phyloP scores from a whole-genome alignment of 1,140 invertebrate genomes.

The Apis cerana region DNA sequence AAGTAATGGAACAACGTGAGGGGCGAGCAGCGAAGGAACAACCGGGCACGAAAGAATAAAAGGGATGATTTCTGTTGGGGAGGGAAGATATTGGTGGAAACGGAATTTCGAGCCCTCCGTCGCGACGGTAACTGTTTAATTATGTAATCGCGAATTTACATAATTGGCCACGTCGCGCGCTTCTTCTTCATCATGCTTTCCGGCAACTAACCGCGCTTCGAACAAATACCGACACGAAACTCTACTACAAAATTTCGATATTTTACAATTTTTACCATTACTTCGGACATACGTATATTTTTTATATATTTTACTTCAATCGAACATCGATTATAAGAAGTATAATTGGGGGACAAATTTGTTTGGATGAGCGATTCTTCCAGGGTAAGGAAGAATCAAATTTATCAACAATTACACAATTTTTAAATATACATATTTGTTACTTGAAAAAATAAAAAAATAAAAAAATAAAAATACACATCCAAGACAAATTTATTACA shows the following conservation, averaged over 20 bases:
- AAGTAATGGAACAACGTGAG: not conserved
- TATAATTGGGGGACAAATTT: too few species aligned
- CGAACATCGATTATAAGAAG: too few species aligned
- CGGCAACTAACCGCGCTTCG: conserved; percentile 43
- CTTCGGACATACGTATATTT: not conserved
- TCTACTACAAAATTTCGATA: conserved; percentile 26
- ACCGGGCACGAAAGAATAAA: not conserved
- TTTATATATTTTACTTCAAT: too few species aligned
- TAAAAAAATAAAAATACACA: too few species aligned
- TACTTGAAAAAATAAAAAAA: too few species aligned
- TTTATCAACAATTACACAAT: too few species aligned
- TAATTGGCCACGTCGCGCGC: conserved; percentile 65
- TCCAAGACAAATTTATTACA: too few species aligned
- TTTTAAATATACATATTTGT: too few species aligned
- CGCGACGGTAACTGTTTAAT: conserved; percentile 71
- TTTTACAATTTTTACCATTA: not conserved
- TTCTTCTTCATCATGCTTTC: conserved; percentile 32
- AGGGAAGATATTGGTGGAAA: conserved; percentile 49
- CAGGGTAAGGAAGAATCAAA: too few species aligned
- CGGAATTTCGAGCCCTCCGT: conserved; percentile 39
- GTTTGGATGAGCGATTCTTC: too few species aligned
- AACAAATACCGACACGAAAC: conserved; percentile 59
- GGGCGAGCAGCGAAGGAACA: conserved; percentile 17
- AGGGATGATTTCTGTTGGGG: not conserved
- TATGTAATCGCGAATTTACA: conserved; percentile 74